Evolutionary conservation across 2,797 vertebrate species (phyloP), one percentile per base, ranked within the genome.

Genomic region (Tragopan temminckii): DNA sequence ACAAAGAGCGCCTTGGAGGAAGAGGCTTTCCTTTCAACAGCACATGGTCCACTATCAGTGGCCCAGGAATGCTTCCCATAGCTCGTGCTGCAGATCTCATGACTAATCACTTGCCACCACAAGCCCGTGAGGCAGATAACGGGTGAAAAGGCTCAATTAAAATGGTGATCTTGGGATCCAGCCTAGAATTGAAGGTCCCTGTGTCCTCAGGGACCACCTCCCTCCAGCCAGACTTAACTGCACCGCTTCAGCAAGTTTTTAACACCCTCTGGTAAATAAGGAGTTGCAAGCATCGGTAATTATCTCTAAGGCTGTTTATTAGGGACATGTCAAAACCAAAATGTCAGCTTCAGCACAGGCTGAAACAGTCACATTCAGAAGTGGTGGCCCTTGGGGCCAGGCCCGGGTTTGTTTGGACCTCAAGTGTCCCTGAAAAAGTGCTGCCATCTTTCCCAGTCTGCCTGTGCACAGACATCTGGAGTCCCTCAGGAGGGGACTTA

Each of bases 71-170:
- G 55, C 63, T 74, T 63, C 48, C 58, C 82, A 70, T 83, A 85
- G 82, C 77, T 88, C 80, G 76, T 2, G 67, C 89, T 94, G 46
- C 46, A 81, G 43, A 38, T 79, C 92, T 95, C 93, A 89, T 92
- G 94, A 95, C 87, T 95, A 79, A 94, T 70, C 21, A 20, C 55
- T 92, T n/a, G 67, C 90, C 67, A 93, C 87, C 93, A 79, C 93
- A 89, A 95, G 79, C 90, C 89, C 0, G 0, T 61, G 52, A 87
- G 64, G 90, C 88, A 95, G 83, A 78, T 53, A 94, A 74, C 0
- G 31, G 71, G 53, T 67, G 76, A 92, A 95, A 90, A 85, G 59
- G 36, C 70, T 94, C 63, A 72, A 85, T 81, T 85, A 93, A 81
- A 46, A 83, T 27, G 19, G 59, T 62, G 80, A 91, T 81, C 35